phyloP scores from a whole-genome alignment of 2,113 vertebrate species.

The Peromyscus californicus region DNA sequence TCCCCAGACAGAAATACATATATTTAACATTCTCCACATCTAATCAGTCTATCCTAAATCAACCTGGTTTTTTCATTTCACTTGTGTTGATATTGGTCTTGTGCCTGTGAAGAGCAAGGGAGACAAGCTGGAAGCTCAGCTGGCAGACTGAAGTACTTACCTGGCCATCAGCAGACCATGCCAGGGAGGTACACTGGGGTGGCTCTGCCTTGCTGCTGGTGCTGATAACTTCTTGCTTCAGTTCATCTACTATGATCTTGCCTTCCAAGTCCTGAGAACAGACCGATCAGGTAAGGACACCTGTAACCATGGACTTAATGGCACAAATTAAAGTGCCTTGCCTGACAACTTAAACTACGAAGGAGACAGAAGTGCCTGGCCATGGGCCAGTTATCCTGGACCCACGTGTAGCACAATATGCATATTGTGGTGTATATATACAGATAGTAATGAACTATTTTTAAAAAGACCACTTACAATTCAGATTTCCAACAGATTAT shows the following conservation, averaged over 20 bases:
- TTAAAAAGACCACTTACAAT: background rate
- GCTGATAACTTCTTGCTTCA: conserved; percentile 98
- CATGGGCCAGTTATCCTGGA: background rate
- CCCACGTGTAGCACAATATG: background rate
- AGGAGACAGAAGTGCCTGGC: background rate
- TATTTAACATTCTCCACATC: background rate
- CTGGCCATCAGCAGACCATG: conserved; percentile 99
- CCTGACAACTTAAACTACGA: background rate
- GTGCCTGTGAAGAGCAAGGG: background rate
- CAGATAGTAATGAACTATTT: background rate
- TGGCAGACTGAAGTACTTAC: conserved; percentile 82
- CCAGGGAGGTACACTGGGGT: conserved; percentile 96
- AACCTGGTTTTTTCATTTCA: background rate
- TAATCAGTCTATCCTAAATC: too few relatives aligned
- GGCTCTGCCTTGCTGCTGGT: conserved; percentile 98
- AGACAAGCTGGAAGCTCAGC: background rate
- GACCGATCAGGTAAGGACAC: background rate
- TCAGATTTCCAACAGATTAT: background rate
- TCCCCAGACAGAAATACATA: too few relatives aligned
- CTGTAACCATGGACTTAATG: too few relatives aligned
- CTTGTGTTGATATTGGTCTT: background rate
- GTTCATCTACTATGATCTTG: conserved; percentile 98
- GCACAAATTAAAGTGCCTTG: background rate
- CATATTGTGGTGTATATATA: background rate
- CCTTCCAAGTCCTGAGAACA: conserved; percentile 94